These are phyloP conservation scores for Petroica traversi DNA, from an alignment of 2,113 vertebrate genomes.

Conservation along the genomic window DNA sequence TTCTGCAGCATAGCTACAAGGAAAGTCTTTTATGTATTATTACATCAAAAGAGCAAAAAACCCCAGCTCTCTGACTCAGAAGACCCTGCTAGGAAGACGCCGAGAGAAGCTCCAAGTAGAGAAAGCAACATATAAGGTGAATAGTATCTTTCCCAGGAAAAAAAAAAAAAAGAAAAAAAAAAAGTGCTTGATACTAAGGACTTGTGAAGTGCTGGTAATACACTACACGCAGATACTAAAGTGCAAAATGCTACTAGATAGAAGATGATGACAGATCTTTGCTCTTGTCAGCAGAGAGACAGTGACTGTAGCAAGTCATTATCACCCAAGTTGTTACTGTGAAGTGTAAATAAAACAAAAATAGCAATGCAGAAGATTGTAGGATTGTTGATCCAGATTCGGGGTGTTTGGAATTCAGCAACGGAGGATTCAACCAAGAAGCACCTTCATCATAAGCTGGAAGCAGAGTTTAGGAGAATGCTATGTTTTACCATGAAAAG, in stretches of 20 bases:
- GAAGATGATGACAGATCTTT: constrained; percentile 64
- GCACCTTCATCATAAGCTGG: constrained; percentile 23
- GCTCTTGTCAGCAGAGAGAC: constrained; percentile 67
- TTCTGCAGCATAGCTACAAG: background rate
- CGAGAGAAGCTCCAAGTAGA: background rate
- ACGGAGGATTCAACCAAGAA: constrained; percentile 18
- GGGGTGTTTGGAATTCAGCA: constrained; percentile 41
- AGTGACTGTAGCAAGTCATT: constrained; percentile 64
- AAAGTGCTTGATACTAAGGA: constrained; percentile 10
- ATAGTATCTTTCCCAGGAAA: background rate
- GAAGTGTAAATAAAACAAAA: constrained; percentile 69
- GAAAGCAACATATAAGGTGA: background rate
- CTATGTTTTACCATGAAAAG: constrained; percentile 27
- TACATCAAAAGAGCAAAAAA: background rate
- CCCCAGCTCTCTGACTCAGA: background rate
- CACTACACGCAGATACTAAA: constrained; percentile 41
- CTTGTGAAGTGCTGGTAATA: constrained; percentile 38
- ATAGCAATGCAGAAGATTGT: constrained; percentile 25
- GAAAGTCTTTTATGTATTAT: background rate
- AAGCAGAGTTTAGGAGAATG: constrained; percentile 23
- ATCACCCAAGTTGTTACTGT: constrained; percentile 67
- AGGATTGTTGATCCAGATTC: constrained; percentile 58
- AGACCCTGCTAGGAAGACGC: background rate
- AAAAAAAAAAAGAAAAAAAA: background rate
- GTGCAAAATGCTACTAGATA: constrained; percentile 51